Base-by-base conservation (phyloP, 2,797 vertebrate genomes). In the Acipenser transmontanus region DNA sequence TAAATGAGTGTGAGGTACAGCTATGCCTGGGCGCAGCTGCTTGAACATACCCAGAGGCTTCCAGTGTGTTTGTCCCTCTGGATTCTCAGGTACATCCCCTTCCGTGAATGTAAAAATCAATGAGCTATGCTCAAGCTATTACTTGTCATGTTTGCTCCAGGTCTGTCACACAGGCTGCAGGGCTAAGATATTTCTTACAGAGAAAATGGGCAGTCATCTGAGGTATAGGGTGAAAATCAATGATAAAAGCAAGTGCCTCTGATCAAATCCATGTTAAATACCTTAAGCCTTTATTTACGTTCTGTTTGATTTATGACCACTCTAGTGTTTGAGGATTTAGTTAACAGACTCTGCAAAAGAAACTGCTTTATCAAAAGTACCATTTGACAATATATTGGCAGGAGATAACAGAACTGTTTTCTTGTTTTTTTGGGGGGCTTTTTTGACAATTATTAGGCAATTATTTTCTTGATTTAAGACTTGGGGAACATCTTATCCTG, bases 11-110 rank as follows among this genome's bases (percentile, higher is more conserved):
- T 72, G 89, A 93, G 82, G 80, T 76, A 65, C 87, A 82, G 74
- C 86, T 89, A 84, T 95, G 93, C 80, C 84, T 88, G 66, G 82
- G 93, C 12, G 88, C 74, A 86, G 84, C 78, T 94, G 90, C 80
- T 79, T 90, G 82, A 93, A 90, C 77, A 85, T 75, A 7, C 87
- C 85, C 11, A 85, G 84, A 67, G 86, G 86, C 69, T 91, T 93
- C 69, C 50, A 4, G 61, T 93, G 93, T 74, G 72, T 81, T 75
- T 95, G 92, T 82, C 71, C 49, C 14, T 82, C 81, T 67, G 90
- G 91, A 81, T 92, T 89, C 80, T 84, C 85, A 91, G 92, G 92
- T 96, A 91, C 62, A 54, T 7, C 59, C 71, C 74, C 62, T 47
- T 63, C 72, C 79, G 70, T 49, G 49, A 71, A 83, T 78, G 83